A percentile compares a stretch with the other conserved stretches of the same genome.
Conservation (phyloP, 2,113 vertebrate species). For the Monopterus albus region DNA sequence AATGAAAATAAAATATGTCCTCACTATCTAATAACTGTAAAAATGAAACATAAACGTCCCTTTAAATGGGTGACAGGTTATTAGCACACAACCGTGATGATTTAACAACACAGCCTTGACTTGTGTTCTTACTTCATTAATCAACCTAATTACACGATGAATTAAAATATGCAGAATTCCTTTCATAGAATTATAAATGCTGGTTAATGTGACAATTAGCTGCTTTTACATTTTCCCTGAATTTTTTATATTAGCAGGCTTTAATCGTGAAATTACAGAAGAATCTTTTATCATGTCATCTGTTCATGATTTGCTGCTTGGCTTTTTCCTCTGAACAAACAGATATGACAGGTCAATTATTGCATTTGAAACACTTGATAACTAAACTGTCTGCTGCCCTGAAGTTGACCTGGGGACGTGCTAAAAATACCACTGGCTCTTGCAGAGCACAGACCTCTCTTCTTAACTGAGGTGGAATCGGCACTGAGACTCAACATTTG, state of each 20-base stretch:
- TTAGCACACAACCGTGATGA: not conserved
- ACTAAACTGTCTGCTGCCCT: not conserved
- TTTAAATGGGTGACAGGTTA: not conserved
- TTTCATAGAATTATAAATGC: slow-evolving; percentile 1
- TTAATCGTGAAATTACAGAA: not conserved
- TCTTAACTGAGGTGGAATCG: not conserved
- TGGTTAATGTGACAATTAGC: not conserved
- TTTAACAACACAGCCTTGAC: not conserved
- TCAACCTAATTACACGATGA: not conserved
- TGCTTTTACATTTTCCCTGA: not conserved
- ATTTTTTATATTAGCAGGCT: not conserved
- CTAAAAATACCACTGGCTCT: slow-evolving; percentile 1
- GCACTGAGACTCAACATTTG: slow-evolving; percentile 26
- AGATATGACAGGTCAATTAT: not conserved
- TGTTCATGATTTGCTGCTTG: not conserved
- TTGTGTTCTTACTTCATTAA: slow-evolving; percentile 2
- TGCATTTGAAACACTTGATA: not conserved
- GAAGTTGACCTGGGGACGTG: not conserved
- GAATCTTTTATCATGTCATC: not conserved
- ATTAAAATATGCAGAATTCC: not conserved
- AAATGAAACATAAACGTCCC: not conserved
- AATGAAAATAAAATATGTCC: not conserved
- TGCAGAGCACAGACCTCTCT: not conserved
- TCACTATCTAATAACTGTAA: not conserved
- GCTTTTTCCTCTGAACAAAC: not conserved